Evolutionary conservation across 2,888 invertebrate species (phyloP).

Genomic region (Periphyllus acericola): DNA sequence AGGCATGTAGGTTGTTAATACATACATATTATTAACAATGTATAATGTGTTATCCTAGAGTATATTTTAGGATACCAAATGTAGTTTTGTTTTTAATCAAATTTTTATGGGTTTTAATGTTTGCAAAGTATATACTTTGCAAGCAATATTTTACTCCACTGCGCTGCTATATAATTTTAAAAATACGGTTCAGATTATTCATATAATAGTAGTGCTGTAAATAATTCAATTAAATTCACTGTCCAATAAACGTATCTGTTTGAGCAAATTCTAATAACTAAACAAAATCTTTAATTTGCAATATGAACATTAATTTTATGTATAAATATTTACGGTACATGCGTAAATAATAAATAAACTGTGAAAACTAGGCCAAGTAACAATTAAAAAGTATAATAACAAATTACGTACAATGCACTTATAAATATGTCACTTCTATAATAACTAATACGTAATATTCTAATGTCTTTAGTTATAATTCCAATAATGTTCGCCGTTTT

Average conservation of each 20-base stretch:
- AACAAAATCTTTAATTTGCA: neutral
- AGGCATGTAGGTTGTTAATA: neutral
- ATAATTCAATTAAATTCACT: neutral
- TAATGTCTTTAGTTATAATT: too few species aligned
- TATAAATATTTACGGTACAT: too few species aligned
- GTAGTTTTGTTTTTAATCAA: neutral
- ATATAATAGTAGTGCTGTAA: neutral
- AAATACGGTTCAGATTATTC: neutral
- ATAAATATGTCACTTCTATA: too few species aligned
- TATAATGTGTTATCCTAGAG: too few species aligned
- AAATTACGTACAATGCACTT: too few species aligned
- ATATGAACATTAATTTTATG: neutral
- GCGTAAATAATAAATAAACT: too few species aligned
- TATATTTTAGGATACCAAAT: neutral
- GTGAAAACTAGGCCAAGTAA: too few species aligned
- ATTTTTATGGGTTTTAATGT: neutral
- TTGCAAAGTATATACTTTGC: neutral
- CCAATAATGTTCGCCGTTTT: too few species aligned
- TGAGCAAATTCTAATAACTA: neutral
- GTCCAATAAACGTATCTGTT: neutral
- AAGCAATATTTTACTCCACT: neutral
- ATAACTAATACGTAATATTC: too few species aligned
- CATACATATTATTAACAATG: neutral
- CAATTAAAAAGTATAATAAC: too few species aligned
- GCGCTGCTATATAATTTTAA: neutral